These are phyloP conservation scores for Lasioglossum calceatum DNA, from an alignment of 2,888 invertebrate genomes.

Conservation along the genomic window DNA sequence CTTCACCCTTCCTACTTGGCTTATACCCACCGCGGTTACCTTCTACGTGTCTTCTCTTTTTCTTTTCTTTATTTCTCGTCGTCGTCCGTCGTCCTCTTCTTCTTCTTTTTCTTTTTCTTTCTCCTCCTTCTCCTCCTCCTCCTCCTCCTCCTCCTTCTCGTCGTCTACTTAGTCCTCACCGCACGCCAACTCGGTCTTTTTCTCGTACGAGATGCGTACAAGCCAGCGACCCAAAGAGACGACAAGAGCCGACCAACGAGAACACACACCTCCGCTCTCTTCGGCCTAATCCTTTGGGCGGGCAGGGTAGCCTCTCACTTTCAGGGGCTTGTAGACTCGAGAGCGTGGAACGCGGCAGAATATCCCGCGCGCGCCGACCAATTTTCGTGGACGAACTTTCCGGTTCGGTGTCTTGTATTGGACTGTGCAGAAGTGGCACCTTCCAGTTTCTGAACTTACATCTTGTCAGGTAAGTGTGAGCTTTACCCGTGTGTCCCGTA, in stretches of 20 bases:
- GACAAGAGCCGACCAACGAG: background rate
- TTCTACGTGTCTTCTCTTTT: conserved; percentile 38
- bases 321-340: background rate
- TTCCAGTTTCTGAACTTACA: conserved; percentile 84
- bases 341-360: background rate
- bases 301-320: background rate
- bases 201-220: background rate
- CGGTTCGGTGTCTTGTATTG: conserved; percentile 84
- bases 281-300: background rate
- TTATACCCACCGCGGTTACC: conserved; percentile 44
- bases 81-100: conserved; percentile 17
- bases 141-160: conserved; percentile 25
- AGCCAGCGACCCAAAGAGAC: background rate
- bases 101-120: conserved; percentile 12
- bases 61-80: conserved; percentile 27
- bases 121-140: conserved; percentile 22
- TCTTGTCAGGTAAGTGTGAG: conserved; percentile 84
- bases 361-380: conserved; percentile 39
- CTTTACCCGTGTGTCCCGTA: conserved; percentile 77
- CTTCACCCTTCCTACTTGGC: conserved; percentile 58
- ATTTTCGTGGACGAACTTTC: conserved; percentile 80
- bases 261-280: background rate
- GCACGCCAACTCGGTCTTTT: conserved; percentile 2
- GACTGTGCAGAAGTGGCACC: conserved; percentile 84
- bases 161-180: conserved; percentile 25